phyloP scores from a whole-genome alignment of 2,888 invertebrate genomes.

The Spisula solida region DNA sequence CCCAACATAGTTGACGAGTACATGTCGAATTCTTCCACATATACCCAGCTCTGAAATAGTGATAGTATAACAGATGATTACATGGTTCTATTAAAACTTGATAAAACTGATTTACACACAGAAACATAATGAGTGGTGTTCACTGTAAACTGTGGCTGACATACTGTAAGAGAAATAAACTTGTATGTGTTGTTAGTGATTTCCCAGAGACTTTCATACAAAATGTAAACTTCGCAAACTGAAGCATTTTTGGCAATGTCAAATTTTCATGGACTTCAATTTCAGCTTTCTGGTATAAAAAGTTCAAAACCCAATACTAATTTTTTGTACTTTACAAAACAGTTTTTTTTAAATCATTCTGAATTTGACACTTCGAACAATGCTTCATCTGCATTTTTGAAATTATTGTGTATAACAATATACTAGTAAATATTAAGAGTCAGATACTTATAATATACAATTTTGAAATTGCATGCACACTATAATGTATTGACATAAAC shows the following conservation, averaged over 20 bases:
- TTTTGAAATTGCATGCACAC: too few relatives aligned
- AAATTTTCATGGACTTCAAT: too few relatives aligned
- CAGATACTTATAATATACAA: too few relatives aligned
- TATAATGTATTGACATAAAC: too few relatives aligned
- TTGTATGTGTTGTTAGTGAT: neutral
- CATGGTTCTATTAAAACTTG: neutral
- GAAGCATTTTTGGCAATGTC: neutral
- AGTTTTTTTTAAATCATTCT: too few relatives aligned
- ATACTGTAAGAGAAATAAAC: neutral
- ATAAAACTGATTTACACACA: neutral
- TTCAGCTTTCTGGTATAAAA: too few relatives aligned
- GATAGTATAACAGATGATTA: neutral
- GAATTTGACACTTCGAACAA: too few relatives aligned
- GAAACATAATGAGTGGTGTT: neutral
- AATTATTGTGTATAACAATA: too few relatives aligned
- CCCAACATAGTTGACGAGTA: slow-evolving; percentile 68
- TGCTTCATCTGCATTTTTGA: too few relatives aligned
- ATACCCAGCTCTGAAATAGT: slow-evolving; percentile 56
- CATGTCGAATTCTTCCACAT: slow-evolving; percentile 46
- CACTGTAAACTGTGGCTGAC: neutral
- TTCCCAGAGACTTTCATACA: neutral
- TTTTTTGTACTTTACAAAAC: too few relatives aligned
- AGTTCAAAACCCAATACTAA: too few relatives aligned
- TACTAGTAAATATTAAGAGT: too few relatives aligned
- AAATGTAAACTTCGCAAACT: neutral